phyloP scores from a whole-genome alignment of 2,888 invertebrate genomes.

The Eutolmus rufibarbis region DNA sequence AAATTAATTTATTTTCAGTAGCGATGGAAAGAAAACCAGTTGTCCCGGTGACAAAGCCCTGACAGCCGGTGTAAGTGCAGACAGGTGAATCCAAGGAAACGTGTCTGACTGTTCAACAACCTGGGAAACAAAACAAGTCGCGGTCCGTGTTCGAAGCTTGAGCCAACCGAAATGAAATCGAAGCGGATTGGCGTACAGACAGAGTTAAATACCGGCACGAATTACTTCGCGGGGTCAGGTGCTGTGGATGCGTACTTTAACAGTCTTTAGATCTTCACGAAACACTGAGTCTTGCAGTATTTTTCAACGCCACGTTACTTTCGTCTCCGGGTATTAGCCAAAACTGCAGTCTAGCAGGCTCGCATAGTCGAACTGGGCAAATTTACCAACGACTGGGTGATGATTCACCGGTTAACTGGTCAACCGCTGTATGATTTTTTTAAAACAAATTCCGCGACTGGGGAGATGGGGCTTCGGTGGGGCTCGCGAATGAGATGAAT shows the following conservation, averaged over 20 bases:
- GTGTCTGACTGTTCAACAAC: not conserved
- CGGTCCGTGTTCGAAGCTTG: not conserved
- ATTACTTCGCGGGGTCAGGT: not conserved
- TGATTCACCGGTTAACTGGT: slow-evolving; percentile 17
- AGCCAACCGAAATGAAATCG: not conserved
- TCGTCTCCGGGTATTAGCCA: not conserved
- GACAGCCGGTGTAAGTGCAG: slow-evolving; percentile 19
- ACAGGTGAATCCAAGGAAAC: slow-evolving; percentile 20
- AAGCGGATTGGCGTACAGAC: not conserved
- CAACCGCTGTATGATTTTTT: slow-evolving; percentile 10
- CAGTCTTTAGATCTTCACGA: not conserved
- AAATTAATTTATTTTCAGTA: not conserved
- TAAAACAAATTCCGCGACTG: not conserved
- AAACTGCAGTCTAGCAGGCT: not conserved
- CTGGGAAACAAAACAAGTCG: slow-evolving; percentile 8
- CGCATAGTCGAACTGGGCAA: not conserved
- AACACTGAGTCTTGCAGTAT: not conserved
- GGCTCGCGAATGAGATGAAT: not conserved
- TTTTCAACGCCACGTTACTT: not conserved
- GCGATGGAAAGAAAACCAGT: not conserved
- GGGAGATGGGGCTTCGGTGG: not conserved
- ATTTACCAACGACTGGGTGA: not conserved
- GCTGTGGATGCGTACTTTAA: not conserved
- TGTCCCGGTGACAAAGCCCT: not conserved
- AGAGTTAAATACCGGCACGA: not conserved